Evolutionary conservation across 2,888 invertebrate species (phyloP).

Genomic region (Halictus quadricinctus): DNA sequence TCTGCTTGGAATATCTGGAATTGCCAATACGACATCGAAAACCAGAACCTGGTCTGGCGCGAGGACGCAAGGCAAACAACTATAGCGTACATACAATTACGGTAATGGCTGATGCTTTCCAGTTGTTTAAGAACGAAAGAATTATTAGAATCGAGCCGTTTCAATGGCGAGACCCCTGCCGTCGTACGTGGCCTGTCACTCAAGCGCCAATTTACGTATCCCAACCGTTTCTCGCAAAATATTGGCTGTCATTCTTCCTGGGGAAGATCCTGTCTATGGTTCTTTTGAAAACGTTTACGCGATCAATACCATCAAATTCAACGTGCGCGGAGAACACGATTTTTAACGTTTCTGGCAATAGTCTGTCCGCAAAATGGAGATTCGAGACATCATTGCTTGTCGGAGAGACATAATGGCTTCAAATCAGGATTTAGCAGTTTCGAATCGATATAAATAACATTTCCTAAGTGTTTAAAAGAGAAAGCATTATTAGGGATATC

Average conservation of each 20-base stretch:
- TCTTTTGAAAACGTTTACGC: constrained; percentile 35
- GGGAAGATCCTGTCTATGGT: neutral
- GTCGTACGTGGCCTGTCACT: constrained; percentile 38
- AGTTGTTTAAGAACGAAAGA: constrained; percentile 54
- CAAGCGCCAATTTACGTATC: constrained; percentile 46
- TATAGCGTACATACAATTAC: constrained; percentile 57
- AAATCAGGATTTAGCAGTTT: neutral
- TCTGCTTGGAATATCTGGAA: neutral
- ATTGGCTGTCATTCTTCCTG: constrained; percentile 9
- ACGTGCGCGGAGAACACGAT: too few species aligned
- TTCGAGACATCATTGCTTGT: neutral
- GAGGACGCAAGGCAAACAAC: neutral
- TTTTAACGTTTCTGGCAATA: neutral
- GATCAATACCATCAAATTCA: constrained; percentile 25
- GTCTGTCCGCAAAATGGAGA: neutral
- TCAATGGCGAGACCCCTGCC: constrained; percentile 41
- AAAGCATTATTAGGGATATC: too few species aligned
- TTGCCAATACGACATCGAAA: neutral
- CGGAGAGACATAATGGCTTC: neutral
- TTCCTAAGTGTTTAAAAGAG: too few species aligned
- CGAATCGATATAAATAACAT: neutral
- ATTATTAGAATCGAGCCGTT: constrained; percentile 53
- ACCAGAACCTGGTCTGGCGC: neutral
- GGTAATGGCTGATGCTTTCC: constrained; percentile 60
- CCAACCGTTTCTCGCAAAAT: constrained; percentile 48